Conservation (phyloP, 2,113 vertebrate species). For the Chrysochloris asiatica region DNA sequence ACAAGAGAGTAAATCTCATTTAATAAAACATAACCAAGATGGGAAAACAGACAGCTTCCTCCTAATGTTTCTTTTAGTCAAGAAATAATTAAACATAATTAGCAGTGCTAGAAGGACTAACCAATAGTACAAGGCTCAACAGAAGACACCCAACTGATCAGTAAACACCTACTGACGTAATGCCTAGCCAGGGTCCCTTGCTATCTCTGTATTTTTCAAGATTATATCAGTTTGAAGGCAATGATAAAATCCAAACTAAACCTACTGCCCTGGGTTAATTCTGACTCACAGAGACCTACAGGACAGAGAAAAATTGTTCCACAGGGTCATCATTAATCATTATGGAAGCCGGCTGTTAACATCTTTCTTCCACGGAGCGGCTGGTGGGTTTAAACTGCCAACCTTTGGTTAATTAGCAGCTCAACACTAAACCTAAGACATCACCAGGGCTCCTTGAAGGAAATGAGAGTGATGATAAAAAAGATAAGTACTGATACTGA, state of each 20-base stretch:
- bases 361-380: no score
- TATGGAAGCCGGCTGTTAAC: no score
- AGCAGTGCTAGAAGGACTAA: not conserved
- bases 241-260: no score
- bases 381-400: no score
- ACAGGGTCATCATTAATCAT: no score
- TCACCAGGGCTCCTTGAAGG: not conserved
- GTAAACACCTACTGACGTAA: not conserved
- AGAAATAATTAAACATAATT: slow-evolving; percentile 62
- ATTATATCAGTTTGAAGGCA: not conserved
- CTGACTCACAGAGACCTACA: no score
- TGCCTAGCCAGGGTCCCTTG: fast-evolving
- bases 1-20: not conserved
- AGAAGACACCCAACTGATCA: not conserved
- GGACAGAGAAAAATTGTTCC: no score
- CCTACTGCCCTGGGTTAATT: no score
- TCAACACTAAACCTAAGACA: no score
- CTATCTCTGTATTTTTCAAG: not conserved
- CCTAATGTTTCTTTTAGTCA: slow-evolving; percentile 10
- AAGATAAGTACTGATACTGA: not conserved
- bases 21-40: not conserved
- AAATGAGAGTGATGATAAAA: not conserved
- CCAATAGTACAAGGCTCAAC: not conserved
- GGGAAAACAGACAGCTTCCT: slow-evolving; percentile 11
- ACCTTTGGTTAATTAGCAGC: no score